Conservation (phyloP, 1,140 invertebrate species). For the Globodera ellingtonae region DNA sequence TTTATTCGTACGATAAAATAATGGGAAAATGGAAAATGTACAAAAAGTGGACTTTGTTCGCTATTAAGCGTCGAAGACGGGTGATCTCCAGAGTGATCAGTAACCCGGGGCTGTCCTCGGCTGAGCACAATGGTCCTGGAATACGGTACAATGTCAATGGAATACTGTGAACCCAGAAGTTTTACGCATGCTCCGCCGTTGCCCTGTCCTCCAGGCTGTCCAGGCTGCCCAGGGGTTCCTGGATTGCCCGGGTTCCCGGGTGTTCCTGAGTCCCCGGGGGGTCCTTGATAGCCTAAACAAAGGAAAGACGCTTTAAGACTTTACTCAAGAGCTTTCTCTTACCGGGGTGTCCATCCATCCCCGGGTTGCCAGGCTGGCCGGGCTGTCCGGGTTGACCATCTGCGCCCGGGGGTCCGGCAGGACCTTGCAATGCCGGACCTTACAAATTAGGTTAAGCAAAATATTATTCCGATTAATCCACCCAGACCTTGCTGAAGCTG, state of each 20-base stretch:
- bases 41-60: too few species aligned
- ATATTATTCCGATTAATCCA: not conserved
- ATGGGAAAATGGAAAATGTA: not conserved
- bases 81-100: not conserved
- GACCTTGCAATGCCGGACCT: conserved; percentile 17
- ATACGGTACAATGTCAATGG: not conserved
- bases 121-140: conserved; percentile 29
- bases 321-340: not conserved
- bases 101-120: conserved; percentile 27
- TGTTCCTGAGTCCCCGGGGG: conserved; percentile 3
- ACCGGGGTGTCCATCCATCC: conserved; percentile 19
- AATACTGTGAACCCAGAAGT: not conserved
- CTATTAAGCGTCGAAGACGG: too few species aligned
- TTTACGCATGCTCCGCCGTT: conserved; percentile 15
- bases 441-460: not conserved
- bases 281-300: conserved; percentile 9
- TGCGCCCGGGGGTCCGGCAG: conserved; percentile 12
- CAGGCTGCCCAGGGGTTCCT: not conserved
- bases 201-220: conserved; percentile 15
- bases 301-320: not conserved
- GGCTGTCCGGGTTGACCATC: conserved; percentile 25
- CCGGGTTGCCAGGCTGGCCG: conserved; percentile 20
- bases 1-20: not conserved
- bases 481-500: not conserved
- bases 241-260: not conserved